Evolutionary conservation across 2,797 vertebrate genomes (phyloP), one percentile per base, ranked within the genome.

Genomic region (Nasua narica): DNA sequence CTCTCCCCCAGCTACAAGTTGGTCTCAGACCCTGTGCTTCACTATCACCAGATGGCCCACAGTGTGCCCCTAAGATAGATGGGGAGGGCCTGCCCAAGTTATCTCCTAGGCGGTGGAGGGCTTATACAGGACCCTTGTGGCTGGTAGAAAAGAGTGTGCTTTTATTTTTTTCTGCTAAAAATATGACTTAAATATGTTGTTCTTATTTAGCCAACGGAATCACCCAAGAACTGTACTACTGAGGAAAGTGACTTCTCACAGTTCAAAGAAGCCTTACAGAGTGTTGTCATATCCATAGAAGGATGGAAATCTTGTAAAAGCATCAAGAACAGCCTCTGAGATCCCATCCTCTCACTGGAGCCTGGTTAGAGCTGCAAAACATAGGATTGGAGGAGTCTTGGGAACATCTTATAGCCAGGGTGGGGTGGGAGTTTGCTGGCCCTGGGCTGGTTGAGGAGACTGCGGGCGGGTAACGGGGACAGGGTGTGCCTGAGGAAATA

Each of bases 231-330:
- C 60, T 96, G 93, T 65, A 48, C 60, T 69, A 93, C 60, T 54
- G 91, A 97, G 67, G 37, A n/a, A 90, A 95, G 94, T 69, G 46
- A 76, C 82, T 97, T 96, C 60, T 90, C 70, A 40, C 56, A 54
- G 65, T 97, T 97, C 90, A 97, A 96, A 77, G 19, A 94, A 87
- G 91, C 70, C 87, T 96, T 97, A 83, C 9, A 87, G 82, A 87
- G 12, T 18, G 65, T 95, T 25, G 37, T 96, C 95, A 74, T 27
- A 27, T 78, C 58, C 35, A 93, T 60, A 96, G 97, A 91, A 83
- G 70, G 85, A 65, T 96, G 94, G 93, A 94, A 60, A 67, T 97
- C 93, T 1, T 97, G 92, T 65, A 76, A 95, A 76, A 89, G 29
- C 70, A 69, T 37, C 40, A 15, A 46, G 19, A 74, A 7, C 15